phyloP scores from a whole-genome alignment of 2,888 invertebrate genomes.

The Drosophila hamatofila region DNA sequence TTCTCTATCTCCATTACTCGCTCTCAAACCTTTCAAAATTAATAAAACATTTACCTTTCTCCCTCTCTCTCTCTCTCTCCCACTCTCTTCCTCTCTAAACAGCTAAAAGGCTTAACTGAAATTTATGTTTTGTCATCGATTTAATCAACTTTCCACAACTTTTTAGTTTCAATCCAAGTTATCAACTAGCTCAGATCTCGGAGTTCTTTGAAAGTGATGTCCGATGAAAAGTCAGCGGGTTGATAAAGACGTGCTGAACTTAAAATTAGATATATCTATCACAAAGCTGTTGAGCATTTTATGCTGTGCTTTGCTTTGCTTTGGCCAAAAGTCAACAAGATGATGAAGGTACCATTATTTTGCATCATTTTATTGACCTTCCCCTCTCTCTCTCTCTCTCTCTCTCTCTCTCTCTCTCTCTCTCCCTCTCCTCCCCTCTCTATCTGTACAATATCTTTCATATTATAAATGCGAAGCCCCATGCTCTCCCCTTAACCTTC shows the following conservation, averaged over 20 bases:
- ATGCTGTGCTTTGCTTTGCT: conserved; percentile 36
- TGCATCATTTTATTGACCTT: conserved; percentile 55
- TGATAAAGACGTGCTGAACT: conserved; percentile 14
- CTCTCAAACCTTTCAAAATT: not conserved
- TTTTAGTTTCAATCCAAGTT: not conserved
- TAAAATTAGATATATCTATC: conserved; percentile 19
- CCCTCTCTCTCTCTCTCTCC: not conserved
- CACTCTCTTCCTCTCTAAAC: not conserved
- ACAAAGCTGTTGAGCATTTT: conserved; percentile 19
- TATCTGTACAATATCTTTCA: conserved; percentile 20
- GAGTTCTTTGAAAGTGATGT: not conserved
- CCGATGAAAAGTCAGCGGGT: not conserved
- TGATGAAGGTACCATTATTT: conserved; percentile 49
- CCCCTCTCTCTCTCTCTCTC: not conserved
- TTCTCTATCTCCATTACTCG: not conserved
- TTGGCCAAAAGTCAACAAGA: conserved; percentile 33
- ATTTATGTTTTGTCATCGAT: conserved; percentile 4
- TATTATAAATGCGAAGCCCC: conserved; percentile 25
- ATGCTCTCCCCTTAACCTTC: not conserved
- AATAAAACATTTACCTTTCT: not conserved
- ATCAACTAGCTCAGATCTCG: not conserved
- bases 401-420: not conserved
- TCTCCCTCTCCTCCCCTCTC: not conserved
- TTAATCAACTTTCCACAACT: conserved; percentile 8
- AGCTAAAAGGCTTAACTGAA: conserved; percentile 1